phyloP scores from a whole-genome alignment of 1,140 invertebrate species.

The Mylabris phalerata region DNA sequence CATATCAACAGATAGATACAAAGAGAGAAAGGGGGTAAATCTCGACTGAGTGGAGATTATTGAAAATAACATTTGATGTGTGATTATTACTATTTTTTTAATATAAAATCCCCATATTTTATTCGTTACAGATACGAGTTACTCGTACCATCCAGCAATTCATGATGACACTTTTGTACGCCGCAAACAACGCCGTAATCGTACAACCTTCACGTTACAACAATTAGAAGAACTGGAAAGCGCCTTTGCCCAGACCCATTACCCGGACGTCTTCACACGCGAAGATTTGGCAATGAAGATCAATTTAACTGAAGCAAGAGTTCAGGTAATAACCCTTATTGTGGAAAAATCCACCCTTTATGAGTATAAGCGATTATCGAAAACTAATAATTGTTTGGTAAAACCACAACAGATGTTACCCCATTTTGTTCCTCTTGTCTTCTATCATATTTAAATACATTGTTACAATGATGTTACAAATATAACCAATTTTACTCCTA shows the following conservation, averaged over 20 bases:
- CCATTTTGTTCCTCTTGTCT: constrained; percentile 9
- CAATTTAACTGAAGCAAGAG: constrained; percentile 92
- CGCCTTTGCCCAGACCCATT: constrained; percentile 95
- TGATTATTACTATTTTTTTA: too few relatives aligned
- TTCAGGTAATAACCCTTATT: constrained; percentile 66
- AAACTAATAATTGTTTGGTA: constrained; percentile 16
- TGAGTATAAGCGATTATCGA: not conserved
- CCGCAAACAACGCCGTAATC: constrained; percentile 88
- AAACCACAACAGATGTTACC: constrained; percentile 30
- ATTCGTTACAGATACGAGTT: constrained; percentile 69
- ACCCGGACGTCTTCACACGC: constrained; percentile 95
- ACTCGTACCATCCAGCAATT: constrained; percentile 86
- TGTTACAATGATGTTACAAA: too few relatives aligned
- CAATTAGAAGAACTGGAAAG: constrained; percentile 96
- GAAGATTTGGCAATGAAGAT: constrained; percentile 98
- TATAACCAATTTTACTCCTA: too few relatives aligned
- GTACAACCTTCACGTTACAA: constrained; percentile 95
- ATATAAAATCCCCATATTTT: too few relatives aligned
- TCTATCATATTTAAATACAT: too few relatives aligned
- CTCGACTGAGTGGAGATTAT: not conserved
- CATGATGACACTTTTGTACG: constrained; percentile 95
- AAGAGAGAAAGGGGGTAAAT: too few relatives aligned
- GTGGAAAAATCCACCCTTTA: too few relatives aligned
- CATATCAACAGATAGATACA: too few relatives aligned
- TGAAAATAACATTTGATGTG: too few relatives aligned